These are phyloP conservation scores for Oxycera nigricornis DNA, from an alignment of 2,888 invertebrate genomes.

Conservation along the genomic window DNA sequence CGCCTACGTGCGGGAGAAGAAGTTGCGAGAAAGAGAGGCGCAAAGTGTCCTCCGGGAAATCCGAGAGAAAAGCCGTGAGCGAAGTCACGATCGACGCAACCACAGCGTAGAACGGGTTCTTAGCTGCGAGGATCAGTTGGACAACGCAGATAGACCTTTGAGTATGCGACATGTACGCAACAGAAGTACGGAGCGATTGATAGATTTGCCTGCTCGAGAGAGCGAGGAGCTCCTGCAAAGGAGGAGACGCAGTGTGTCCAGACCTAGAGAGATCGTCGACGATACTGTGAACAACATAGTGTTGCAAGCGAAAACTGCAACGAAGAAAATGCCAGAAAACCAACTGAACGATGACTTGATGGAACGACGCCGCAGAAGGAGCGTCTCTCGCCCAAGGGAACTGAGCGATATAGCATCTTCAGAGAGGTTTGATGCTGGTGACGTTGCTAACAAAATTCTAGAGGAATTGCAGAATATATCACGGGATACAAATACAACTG, in stretches of 20 bases:
- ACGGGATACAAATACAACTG: neutral
- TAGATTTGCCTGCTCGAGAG: conserved; percentile 48
- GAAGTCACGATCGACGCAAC: conserved; percentile 59
- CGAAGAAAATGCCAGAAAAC: neutral
- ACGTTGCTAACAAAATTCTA: conserved; percentile 56
- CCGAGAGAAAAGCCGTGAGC: conserved; percentile 66
- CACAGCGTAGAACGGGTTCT: conserved; percentile 56
- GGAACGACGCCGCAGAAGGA: conserved; percentile 30
- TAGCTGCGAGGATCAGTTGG: conserved; percentile 44
- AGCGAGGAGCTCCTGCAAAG: conserved; percentile 21
- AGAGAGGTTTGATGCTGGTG: conserved; percentile 51
- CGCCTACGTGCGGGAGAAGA: conserved; percentile 66
- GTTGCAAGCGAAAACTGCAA: neutral
- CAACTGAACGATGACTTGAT: neutral
- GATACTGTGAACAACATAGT: neutral
- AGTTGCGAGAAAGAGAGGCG: conserved; percentile 72
- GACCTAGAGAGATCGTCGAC: conserved; percentile 26
- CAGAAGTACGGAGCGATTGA: conserved; percentile 57
- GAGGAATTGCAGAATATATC: conserved; percentile 55
- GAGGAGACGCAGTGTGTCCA: conserved; percentile 50
- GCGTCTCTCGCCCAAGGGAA: conserved; percentile 46
- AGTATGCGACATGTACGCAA: conserved; percentile 55
- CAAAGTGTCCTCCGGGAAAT: conserved; percentile 73
- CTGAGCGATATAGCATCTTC: conserved; percentile 28
- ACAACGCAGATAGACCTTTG: conserved; percentile 35